A percentile compares a stretch with the other conserved stretches of the same genome.
phyloP scores from a whole-genome alignment of 2,113 vertebrate genomes.

The Galemys pyrenaicus region DNA sequence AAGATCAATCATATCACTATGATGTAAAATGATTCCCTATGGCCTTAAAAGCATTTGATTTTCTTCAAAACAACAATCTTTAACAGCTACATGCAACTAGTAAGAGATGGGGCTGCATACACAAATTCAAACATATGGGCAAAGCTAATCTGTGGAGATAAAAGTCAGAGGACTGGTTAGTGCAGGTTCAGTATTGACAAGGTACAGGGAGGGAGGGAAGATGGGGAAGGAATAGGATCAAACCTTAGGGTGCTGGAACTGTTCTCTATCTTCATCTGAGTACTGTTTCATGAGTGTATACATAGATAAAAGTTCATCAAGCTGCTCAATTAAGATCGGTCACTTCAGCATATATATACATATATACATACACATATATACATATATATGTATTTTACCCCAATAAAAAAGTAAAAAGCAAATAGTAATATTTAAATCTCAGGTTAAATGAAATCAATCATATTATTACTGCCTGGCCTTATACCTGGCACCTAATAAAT shows the following conservation, averaged over 20 bases:
- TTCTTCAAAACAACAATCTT: slow-evolving; percentile 21
- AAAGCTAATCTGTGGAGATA: neutral
- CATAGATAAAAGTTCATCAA: neutral
- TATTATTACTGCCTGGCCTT: neutral
- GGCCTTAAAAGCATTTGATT: neutral
- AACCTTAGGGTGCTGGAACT: neutral
- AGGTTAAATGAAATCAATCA: neutral
- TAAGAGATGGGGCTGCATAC: neutral
- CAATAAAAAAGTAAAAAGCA: slow-evolving; percentile 17
- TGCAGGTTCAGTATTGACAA: neutral
- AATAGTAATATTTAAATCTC: slow-evolving; percentile 2
- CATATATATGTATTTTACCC: slow-evolving; percentile 10
- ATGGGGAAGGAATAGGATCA: rapidly evolving
- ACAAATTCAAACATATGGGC: neutral
- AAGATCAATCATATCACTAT: slow-evolving; percentile 52
- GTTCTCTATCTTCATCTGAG: neutral
- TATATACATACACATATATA: too few species aligned
- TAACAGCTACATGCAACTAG: neutral
- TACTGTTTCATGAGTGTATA: neutral
- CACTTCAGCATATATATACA: neutral
- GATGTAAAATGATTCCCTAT: neutral
- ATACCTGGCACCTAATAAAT: slow-evolving; percentile 4
- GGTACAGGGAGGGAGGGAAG: too few species aligned
- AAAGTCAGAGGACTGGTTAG: neutral
- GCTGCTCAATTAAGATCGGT: neutral